These are phyloP conservation scores for Elgaria multicarinata DNA, from an alignment of 2,113 vertebrate species.

Conservation along the genomic window DNA sequence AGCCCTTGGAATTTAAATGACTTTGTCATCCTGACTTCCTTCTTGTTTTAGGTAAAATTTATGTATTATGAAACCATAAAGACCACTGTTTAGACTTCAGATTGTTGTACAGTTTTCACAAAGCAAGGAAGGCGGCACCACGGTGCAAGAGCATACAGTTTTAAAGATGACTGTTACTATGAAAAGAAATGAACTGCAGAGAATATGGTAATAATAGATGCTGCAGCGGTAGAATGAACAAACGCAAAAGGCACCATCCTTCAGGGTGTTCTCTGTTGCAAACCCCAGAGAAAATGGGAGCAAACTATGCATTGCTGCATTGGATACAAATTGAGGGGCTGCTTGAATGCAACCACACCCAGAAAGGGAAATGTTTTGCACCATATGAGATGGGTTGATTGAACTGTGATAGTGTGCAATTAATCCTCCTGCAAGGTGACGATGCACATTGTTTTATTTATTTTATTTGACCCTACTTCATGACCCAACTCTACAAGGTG, in stretches of 20 bases:
- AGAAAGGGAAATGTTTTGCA: neutral
- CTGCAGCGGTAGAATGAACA: neutral
- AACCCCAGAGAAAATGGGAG: neutral
- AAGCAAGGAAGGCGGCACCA: neutral
- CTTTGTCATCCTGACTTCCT: constrained; percentile 38
- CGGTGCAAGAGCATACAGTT: neutral
- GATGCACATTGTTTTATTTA: neutral
- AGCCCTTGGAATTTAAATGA: constrained; percentile 54
- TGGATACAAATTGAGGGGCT: neutral
- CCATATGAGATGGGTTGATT: neutral
- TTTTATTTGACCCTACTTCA: neutral
- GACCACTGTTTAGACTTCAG: neutral
- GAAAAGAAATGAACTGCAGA: neutral
- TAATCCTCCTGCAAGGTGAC: neutral
- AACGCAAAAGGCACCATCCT: neutral
- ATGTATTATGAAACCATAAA: constrained; percentile 40
- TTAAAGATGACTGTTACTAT: neutral
- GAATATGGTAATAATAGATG: neutral
- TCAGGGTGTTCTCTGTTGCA: neutral
- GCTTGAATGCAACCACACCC: neutral
- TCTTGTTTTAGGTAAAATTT: constrained; percentile 46
- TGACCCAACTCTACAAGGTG: too few relatives aligned
- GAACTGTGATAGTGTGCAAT: neutral
- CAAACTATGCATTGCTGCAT: neutral
- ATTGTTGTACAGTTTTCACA: constrained; percentile 36